Evolutionary conservation across 2,797 vertebrate species (phyloP).

Genomic region (Lerista edwardsae): DNA sequence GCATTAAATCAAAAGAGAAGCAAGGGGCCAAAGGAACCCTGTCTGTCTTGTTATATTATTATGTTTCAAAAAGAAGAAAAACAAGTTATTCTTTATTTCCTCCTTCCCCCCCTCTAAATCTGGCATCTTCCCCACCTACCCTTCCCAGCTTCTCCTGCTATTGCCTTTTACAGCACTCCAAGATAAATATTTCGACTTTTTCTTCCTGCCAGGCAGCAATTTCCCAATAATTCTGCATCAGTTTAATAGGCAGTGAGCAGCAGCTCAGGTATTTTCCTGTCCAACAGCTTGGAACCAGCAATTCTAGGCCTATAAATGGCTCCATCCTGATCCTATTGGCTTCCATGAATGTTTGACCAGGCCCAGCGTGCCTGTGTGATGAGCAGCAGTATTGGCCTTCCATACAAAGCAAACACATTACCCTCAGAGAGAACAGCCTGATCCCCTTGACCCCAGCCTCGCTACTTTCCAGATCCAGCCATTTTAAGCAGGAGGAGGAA

Average conservation of each 20-base stretch:
- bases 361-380: conserved; percentile 17
- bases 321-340: not conserved
- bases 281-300: conserved; percentile 1
- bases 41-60: conserved; percentile 3
- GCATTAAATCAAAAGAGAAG: not conserved
- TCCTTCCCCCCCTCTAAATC: accelerated
- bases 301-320: conserved; percentile 1
- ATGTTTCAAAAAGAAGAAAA: conserved; percentile 23
- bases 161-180: conserved; percentile 45
- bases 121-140: conserved; percentile 28
- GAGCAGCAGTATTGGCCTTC: not conserved
- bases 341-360: not conserved
- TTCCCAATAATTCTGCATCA: not conserved
- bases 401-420: not conserved
- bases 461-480: not conserved
- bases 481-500: conserved; percentile 4
- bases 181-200: conserved; percentile 56
- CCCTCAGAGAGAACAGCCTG: not conserved
- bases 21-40: not conserved
- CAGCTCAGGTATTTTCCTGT: conserved; percentile 39
- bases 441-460: not conserved
- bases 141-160: conserved; percentile 25
- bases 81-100: conserved; percentile 8
- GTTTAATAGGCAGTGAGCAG: conserved; percentile 22
- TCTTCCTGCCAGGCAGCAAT: conserved; percentile 54